phyloP scores from a whole-genome alignment of 2,113 vertebrate genomes.

The Tauraco erythrolophus region DNA sequence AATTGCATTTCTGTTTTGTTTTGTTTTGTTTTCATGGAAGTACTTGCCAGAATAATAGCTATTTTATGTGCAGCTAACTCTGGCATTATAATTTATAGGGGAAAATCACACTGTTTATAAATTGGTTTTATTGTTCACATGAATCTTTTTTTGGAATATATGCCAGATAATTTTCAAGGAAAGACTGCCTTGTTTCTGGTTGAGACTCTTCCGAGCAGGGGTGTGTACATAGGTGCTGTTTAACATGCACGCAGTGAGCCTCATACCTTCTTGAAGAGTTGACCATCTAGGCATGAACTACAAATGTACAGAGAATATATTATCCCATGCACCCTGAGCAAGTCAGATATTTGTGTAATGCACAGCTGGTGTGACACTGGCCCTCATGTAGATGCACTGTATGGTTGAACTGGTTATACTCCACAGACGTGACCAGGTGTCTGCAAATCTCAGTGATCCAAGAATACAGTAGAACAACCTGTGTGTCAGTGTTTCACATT shows the following conservation, averaged over 20 bases:
- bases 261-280: not conserved
- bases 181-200: not conserved
- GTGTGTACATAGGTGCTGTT: not conserved
- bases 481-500: not conserved
- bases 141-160: not conserved
- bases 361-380: fast-evolving
- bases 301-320: not conserved
- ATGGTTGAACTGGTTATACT: not conserved
- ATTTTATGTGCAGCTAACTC: not conserved
- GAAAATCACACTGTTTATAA: not conserved
- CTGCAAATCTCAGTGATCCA: not conserved
- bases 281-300: not conserved
- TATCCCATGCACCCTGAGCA: not conserved
- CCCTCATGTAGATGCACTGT: not conserved
- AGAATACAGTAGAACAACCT: not conserved
- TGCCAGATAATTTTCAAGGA: not conserved
- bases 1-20: not conserved
- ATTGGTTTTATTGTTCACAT: not conserved
- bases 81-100: not conserved
- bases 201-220: not conserved
- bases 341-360: not conserved
- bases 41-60: not conserved
- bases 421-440: fast-evolving
- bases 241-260: not conserved
- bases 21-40: fast-evolving